Percentiles rank a stretch among this genome's conserved stretches.
phyloP scores from a whole-genome alignment of 2,797 vertebrate species.

The Numenius phaeopus region DNA sequence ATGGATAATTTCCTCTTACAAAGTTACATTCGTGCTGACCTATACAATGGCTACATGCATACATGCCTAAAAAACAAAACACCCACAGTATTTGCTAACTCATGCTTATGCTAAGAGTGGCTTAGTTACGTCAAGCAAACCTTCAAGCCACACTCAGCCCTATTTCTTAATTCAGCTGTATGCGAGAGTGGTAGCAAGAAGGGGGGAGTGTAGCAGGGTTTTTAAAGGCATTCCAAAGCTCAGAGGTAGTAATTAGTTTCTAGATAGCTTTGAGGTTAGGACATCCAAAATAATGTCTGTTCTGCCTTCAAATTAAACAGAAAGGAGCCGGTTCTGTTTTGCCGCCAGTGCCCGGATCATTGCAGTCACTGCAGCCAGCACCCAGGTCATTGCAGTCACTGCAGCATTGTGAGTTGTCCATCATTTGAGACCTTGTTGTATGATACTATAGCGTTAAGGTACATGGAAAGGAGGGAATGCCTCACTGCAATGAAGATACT shows the following conservation, averaged over 20 bases:
- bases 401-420: neutral
- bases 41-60: too few species aligned
- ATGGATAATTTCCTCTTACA: too few species aligned
- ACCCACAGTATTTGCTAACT: too few species aligned
- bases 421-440: neutral
- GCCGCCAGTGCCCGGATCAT: neutral
- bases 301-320: conserved; percentile 3
- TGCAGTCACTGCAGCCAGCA: neutral
- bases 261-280: neutral
- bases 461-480: neutral
- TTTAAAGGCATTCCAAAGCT: conserved; percentile 16
- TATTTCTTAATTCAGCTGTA: too few species aligned
- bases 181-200: neutral
- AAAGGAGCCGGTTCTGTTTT: neutral
- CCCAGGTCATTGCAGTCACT: neutral
- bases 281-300: neutral
- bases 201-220: neutral
- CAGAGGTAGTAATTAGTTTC: conserved; percentile 20
- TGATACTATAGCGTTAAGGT: neutral
- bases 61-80: too few species aligned
- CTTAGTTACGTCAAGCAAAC: too few species aligned
- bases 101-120: too few species aligned
- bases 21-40: too few species aligned
- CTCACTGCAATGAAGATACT: neutral
- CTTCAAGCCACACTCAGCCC: too few species aligned